Conservation (phyloP, 2,113 vertebrate genomes). For the Poecilia latipinna region DNA sequence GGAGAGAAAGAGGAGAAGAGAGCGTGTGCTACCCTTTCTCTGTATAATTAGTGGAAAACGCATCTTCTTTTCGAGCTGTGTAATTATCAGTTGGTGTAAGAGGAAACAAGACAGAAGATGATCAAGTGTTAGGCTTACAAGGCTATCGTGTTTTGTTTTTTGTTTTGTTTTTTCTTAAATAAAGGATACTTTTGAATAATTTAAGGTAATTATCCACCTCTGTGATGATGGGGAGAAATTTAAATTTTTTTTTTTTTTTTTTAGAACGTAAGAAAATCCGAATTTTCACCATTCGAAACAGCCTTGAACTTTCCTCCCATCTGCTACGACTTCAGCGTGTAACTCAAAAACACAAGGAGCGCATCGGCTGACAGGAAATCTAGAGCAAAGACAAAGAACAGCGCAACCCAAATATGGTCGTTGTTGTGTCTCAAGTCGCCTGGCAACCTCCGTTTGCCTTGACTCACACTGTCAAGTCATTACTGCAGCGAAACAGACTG, state of each 20-base stretch:
- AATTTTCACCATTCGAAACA: background rate
- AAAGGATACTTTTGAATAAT: background rate
- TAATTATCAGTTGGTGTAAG: slow-evolving; percentile 37
- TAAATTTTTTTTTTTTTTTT: too few relatives aligned
- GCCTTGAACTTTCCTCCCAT: background rate
- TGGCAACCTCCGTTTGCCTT: slow-evolving; percentile 65
- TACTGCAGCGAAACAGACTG: slow-evolving; percentile 62
- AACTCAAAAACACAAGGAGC: slow-evolving; percentile 1
- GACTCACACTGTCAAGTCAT: slow-evolving; percentile 44
- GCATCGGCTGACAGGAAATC: slow-evolving; percentile 4
- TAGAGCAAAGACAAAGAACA: slow-evolving; percentile 40
- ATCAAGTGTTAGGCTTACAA: background rate
- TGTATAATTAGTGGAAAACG: slow-evolving; percentile 46
- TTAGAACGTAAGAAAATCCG: background rate
- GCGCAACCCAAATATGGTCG: slow-evolving; percentile 37
- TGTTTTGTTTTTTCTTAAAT: background rate
- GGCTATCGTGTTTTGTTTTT: background rate
- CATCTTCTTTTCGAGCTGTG: slow-evolving; percentile 34
- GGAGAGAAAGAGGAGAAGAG: slow-evolving; percentile 15
- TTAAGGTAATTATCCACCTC: background rate
- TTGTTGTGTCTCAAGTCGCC: slow-evolving; percentile 55
- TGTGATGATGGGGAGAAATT: background rate
- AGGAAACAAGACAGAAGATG: slow-evolving; percentile 4
- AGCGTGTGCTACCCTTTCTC: slow-evolving; percentile 39
- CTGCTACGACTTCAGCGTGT: background rate